Conservation (phyloP, 1,140 invertebrate species). For the Brachionus calyciflorus region DNA sequence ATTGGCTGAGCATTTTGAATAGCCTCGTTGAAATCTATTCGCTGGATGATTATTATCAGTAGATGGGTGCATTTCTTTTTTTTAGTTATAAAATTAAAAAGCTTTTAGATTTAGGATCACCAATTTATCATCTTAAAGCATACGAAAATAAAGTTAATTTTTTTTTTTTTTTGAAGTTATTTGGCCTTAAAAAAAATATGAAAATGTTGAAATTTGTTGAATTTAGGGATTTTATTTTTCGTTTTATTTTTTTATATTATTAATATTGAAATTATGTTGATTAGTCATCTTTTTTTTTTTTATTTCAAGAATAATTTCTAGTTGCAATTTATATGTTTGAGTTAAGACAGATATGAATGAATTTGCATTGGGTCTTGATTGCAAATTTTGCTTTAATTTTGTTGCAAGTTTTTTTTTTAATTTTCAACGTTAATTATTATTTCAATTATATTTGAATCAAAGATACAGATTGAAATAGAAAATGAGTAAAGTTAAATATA, state of each 20-base stretch:
- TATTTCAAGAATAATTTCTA: not conserved
- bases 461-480: too few relatives aligned
- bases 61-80: slow-evolving; percentile 21
- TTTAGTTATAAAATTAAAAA: not conserved
- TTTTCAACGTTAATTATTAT: too few relatives aligned
- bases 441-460: too few relatives aligned
- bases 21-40: slow-evolving; percentile 3
- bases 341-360: too few relatives aligned
- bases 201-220: slow-evolving; percentile 15
- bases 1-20: slow-evolving; percentile 14
- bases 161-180: too few relatives aligned
- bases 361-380: slow-evolving; percentile 25
- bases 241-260: slow-evolving; percentile 25
- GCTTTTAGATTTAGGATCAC: not conserved
- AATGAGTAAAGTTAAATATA: too few relatives aligned
- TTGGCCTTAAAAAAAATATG: not conserved
- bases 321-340: too few relatives aligned
- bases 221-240: not conserved
- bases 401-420: slow-evolving; percentile 1
- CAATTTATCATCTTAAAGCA: too few relatives aligned
- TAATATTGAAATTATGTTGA: slow-evolving; percentile 16
- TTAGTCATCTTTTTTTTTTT: slow-evolving; percentile 26
- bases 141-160: too few relatives aligned
- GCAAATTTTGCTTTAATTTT: slow-evolving; percentile 40
- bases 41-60: not conserved